Evolutionary conservation across 2,113 vertebrate genomes (phyloP).

Genomic region (Saccopteryx leptura): DNA sequence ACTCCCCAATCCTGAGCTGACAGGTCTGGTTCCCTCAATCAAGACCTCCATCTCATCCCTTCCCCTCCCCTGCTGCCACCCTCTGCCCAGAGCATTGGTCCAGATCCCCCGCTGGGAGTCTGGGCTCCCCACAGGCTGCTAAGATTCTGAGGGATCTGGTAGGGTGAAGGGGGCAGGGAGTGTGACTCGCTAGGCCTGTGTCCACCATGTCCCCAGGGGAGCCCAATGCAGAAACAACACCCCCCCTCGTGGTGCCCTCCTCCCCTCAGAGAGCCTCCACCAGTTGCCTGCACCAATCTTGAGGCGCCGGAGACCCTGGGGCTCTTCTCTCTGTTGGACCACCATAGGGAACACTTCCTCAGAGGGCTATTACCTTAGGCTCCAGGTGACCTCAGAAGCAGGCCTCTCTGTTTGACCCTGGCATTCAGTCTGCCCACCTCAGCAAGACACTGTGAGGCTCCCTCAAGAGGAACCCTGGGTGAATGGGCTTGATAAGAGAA

Average conservation of each 20-base stretch:
- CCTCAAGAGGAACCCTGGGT: background rate
- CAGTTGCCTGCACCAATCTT: background rate
- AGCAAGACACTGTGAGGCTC: accelerated
- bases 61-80: accelerated
- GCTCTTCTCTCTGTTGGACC: background rate
- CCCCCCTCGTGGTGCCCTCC: accelerated
- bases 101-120: background rate
- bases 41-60: too few species aligned
- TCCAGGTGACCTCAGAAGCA: background rate
- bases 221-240: background rate
- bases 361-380: background rate
- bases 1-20: background rate
- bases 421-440: background rate
- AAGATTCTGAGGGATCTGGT: accelerated
- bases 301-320: accelerated
- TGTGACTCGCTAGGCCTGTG: background rate
- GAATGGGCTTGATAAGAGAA: background rate
- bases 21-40: background rate
- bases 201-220: background rate
- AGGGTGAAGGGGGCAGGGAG: accelerated
- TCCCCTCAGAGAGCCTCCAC: too few species aligned
- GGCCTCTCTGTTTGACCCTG: background rate
- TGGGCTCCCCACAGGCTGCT: background rate
- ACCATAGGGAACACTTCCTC: background rate
- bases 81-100: too few species aligned